A percentile compares a stretch with the other conserved stretches of the same genome.
Evolutionary conservation across 2,113 vertebrate genomes (phyloP).

Genomic region (Heterocephalus glaber): DNA sequence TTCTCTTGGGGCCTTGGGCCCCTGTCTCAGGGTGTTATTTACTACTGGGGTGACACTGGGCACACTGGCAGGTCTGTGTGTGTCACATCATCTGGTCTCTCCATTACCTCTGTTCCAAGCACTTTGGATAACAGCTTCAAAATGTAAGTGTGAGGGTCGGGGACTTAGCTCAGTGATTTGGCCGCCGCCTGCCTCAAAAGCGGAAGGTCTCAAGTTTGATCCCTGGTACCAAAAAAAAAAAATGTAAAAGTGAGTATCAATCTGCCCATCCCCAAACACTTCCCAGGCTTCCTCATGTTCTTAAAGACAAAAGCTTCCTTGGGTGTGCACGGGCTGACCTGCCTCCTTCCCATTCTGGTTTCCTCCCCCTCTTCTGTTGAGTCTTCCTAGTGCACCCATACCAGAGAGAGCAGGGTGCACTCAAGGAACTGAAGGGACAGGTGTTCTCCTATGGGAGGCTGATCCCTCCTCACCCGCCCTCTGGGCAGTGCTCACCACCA

Average conservation of each 20-base stretch:
- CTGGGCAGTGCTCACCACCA: background rate
- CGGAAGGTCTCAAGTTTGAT: too few species aligned
- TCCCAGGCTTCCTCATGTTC: background rate
- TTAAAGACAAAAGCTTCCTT: background rate
- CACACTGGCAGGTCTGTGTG: background rate
- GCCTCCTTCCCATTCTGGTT: background rate
- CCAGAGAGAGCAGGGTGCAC: background rate
- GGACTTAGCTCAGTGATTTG: too few species aligned
- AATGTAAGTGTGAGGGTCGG: too few species aligned
- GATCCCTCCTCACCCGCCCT: background rate
- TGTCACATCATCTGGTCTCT: background rate
- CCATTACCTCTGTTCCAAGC: rapidly evolving
- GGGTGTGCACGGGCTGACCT: rapidly evolving
- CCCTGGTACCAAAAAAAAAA: too few species aligned
- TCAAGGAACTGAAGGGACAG: background rate
- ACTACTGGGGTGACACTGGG: too few species aligned
- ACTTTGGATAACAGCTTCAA: background rate
- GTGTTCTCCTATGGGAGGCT: background rate
- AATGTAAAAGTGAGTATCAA: background rate
- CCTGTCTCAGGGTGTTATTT: background rate
- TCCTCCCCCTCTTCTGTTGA: background rate
- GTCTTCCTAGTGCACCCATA: background rate
- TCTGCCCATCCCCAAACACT: background rate
- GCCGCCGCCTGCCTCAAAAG: too few species aligned
- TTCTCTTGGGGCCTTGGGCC: background rate